phyloP scores from a whole-genome alignment of 2,797 vertebrate genomes.

The Lagocephalus sceleratus region DNA sequence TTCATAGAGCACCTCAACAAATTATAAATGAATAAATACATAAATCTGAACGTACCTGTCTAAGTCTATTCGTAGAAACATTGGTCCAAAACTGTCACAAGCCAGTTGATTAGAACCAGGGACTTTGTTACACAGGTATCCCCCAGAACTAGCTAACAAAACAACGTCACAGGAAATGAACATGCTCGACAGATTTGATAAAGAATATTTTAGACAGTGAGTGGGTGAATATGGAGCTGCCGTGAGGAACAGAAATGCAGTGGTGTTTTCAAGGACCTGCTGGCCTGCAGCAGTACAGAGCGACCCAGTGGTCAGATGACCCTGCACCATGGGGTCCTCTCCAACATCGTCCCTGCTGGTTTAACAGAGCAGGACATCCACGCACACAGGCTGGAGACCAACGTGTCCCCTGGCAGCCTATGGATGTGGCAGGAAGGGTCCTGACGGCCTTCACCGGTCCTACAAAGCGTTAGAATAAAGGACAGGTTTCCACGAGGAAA shows the following conservation, averaged over 20 bases:
- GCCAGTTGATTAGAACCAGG: constrained; percentile 71
- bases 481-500: constrained; percentile 2
- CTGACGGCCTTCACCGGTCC: constrained; percentile 29
- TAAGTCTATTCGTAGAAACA: constrained; percentile 82
- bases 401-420: constrained; percentile 23
- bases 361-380: constrained; percentile 12
- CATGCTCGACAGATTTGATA: too few relatives aligned
- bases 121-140: constrained; percentile 15
- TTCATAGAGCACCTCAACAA: not conserved
- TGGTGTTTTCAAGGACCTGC: constrained; percentile 40
- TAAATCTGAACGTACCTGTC: constrained; percentile 77
- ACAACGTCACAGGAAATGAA: too few relatives aligned
- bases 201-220: not conserved
- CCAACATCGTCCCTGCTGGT: too few relatives aligned
- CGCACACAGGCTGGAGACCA: constrained; percentile 33
- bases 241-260: not conserved
- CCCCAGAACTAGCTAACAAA: constrained; percentile 21
- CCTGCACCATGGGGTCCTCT: constrained; percentile 42
- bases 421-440: constrained; percentile 8
- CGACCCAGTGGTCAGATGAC: constrained; percentile 14
- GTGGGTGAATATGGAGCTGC: not conserved
- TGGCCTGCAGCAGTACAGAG: constrained; percentile 28
- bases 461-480: constrained; percentile 15
- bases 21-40: not conserved
- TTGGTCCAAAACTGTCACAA: constrained; percentile 75